Base-by-base conservation (phyloP, 1,140 invertebrate species). In the Leucophenga varia region DNA sequence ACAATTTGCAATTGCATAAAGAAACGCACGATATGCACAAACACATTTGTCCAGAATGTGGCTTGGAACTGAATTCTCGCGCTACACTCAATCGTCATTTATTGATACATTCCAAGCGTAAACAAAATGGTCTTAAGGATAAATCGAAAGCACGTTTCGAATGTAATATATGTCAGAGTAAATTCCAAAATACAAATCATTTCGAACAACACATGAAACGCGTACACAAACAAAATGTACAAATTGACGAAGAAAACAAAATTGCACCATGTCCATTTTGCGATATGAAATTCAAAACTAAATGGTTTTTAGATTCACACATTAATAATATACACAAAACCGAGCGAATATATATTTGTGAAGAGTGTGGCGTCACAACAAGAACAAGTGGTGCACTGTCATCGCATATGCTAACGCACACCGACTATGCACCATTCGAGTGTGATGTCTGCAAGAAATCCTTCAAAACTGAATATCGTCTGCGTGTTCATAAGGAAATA, bases 381-480 rank as follows among this genome's bases (percentile, higher is more conserved):
- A 75, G 75, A 18, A 77, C 78, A 2, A 75, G 78, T 46, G 67
- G 67, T n/a, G 74, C 75, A 2, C 63, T 79, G 3, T 75, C 77
- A 45, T 72, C 77, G 39, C 79, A 80, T 45, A 70, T 77, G 25
- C 61, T 77, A 1, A 74, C 72, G 38, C 79, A 80, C 42, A 78
- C 75, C 12, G 78, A 78, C 21, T 68, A 74, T 4, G 63, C 76
- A 1, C 78, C 78, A 0, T 78, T 73, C 32, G 69, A 75, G 34
- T 80, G 79, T 46, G 70, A 73, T 25, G 61, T 76, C 22, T 79
- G 78, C 57, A 69, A 69, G 38, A 79, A 78, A 54, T 75, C 70
- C 45, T 77, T 74, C 16, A 74, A 74, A 18, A 70, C 57, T 35
- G 40, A 51, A 9, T 61, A 42, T 7, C 55, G 70, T 2, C 39